phyloP scores from a whole-genome alignment of 1,140 invertebrate species.

The Lepidurus couesii region DNA sequence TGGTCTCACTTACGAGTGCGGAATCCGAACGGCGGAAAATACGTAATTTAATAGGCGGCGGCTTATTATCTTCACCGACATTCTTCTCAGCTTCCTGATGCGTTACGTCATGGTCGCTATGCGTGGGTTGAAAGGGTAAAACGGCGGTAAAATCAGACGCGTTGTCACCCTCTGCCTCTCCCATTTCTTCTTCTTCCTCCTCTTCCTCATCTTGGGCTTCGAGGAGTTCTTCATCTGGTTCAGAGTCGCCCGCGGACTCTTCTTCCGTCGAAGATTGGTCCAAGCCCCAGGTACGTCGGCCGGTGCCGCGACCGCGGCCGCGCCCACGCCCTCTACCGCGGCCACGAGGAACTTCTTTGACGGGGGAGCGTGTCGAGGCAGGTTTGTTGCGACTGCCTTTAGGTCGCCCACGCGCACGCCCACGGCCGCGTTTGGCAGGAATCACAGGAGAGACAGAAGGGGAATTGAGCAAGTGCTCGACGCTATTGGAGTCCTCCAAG shows the following conservation, averaged over 20 bases:
- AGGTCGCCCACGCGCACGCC: conserved; percentile 25
- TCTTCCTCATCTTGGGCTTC: conserved; percentile 13
- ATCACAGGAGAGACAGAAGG: background rate
- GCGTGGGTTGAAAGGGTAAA: background rate
- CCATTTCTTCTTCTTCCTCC: conserved; percentile 24
- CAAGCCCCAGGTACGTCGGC: conserved; percentile 30
- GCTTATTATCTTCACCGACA: background rate
- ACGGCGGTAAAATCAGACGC: background rate
- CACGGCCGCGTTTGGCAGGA: conserved; percentile 30
- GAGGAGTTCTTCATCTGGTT: background rate
- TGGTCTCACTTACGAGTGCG: conserved; percentile 37
- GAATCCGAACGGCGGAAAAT: conserved; percentile 28
- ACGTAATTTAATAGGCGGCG: conserved; percentile 22
- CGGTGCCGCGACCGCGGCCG: conserved; percentile 30
- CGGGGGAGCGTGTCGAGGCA: conserved; percentile 29
- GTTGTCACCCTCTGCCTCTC: background rate
- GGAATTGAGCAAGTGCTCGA: background rate
- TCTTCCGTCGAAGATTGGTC: conserved; percentile 33
- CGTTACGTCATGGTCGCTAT: background rate
- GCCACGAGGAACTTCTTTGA: conserved; percentile 19
- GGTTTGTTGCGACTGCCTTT: background rate
- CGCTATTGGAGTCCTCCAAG: background rate
- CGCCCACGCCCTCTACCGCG: conserved; percentile 23
- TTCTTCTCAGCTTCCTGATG: background rate
- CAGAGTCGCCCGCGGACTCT: conserved; percentile 25